Evolutionary conservation across 2,113 vertebrate species (phyloP).

Genomic region (Cynopterus brachyotis): DNA sequence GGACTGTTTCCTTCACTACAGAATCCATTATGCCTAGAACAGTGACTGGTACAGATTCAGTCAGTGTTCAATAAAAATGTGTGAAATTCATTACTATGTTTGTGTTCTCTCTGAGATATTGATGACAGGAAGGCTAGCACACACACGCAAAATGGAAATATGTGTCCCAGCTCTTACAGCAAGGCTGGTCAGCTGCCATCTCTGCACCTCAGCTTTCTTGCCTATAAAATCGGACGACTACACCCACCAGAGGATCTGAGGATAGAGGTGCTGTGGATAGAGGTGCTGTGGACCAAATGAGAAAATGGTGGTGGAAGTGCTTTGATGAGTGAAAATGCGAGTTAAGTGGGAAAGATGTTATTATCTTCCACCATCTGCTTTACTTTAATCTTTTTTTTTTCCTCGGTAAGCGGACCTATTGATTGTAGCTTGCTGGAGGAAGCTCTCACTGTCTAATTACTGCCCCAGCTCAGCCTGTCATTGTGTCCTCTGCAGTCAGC

Average conservation of each 20-base stretch:
- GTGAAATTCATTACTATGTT: neutral
- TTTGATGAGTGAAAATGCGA: slow-evolving; percentile 55
- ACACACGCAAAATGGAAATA: neutral
- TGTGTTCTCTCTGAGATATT: neutral
- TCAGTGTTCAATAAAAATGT: neutral
- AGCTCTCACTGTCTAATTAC: slow-evolving; percentile 76
- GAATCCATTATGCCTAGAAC: neutral
- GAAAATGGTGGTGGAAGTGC: slow-evolving; percentile 21
- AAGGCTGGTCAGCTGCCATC: neutral
- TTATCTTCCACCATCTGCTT: slow-evolving; percentile 66
- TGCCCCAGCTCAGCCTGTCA: slow-evolving; percentile 70
- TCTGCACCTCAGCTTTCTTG: neutral
- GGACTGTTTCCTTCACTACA: neutral
- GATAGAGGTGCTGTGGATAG: neutral
- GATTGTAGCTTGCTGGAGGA: slow-evolving; percentile 71
- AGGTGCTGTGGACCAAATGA: neutral
- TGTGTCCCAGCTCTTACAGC: neutral
- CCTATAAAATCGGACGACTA: neutral
- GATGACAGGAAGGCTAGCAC: neutral
- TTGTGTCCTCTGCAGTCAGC: slow-evolving; percentile 70
- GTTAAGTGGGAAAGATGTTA: slow-evolving; percentile 63
- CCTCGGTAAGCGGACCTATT: slow-evolving; percentile 62
- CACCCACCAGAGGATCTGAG: neutral
- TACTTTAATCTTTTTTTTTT: slow-evolving; percentile 62
- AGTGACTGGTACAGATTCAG: neutral